Conservation (phyloP, 2,888 invertebrate genomes). For the Perithous albicinctus region DNA sequence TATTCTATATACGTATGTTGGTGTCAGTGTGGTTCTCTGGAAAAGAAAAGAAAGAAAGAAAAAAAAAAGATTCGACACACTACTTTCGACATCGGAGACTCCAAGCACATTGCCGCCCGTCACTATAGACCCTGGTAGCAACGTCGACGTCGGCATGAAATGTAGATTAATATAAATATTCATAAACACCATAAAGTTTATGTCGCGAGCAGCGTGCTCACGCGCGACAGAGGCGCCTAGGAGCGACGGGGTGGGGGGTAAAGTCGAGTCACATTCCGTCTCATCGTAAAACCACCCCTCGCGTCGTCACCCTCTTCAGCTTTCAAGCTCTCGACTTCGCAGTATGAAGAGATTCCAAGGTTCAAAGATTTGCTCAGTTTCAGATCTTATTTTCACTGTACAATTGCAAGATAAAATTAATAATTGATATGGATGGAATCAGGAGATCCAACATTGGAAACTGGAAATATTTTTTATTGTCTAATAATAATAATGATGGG, state of each 20-base stretch:
- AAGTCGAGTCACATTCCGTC: slow-evolving; percentile 75
- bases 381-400: background rate
- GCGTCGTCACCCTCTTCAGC: slow-evolving; percentile 30
- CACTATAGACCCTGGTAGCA: slow-evolving; percentile 25
- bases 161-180: slow-evolving; percentile 85
- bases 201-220: slow-evolving; percentile 77
- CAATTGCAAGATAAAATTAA: background rate
- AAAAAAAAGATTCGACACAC: no score
- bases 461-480: no score
- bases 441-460: no score
- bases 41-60: slow-evolving; percentile 45
- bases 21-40: slow-evolving; percentile 1
- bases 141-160: slow-evolving; percentile 80
- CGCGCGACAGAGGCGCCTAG: slow-evolving; percentile 35
- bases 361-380: slow-evolving; percentile 16
- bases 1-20: slow-evolving; percentile 28
- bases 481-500: no score
- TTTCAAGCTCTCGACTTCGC: slow-evolving; percentile 41
- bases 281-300: slow-evolving; percentile 81
- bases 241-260: slow-evolving; percentile 33
- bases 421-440: background rate
- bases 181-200: slow-evolving; percentile 84
- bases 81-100: slow-evolving; percentile 53
- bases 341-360: slow-evolving; percentile 44
- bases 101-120: slow-evolving; percentile 50